phyloP scores from a whole-genome alignment of 2,113 vertebrate species.

The Anthoscopus minutus region DNA sequence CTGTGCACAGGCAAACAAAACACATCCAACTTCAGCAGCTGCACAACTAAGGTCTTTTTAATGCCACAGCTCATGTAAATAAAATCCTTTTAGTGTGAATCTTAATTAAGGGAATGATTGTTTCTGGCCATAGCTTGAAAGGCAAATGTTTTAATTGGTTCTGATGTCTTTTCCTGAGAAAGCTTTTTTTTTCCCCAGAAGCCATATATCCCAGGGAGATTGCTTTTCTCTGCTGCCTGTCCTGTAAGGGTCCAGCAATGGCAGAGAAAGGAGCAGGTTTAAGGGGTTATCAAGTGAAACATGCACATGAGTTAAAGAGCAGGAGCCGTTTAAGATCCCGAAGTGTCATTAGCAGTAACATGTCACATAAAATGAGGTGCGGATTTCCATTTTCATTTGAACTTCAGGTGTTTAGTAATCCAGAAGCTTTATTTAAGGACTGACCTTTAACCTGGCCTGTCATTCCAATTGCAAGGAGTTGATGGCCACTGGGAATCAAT shows the following conservation, averaged over 20 bases:
- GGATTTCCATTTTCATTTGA: slow-evolving; percentile 83
- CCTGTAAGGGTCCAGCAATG: background rate
- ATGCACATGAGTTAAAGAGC: background rate
- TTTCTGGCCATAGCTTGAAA: slow-evolving; percentile 21
- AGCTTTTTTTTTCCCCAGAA: background rate
- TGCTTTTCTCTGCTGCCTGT: background rate
- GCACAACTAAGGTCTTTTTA: background rate
- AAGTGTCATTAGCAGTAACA: slow-evolving; percentile 59
- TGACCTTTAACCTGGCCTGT: slow-evolving; percentile 82
- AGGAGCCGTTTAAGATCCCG: slow-evolving; percentile 1
- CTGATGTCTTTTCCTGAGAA: background rate
- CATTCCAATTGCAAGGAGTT: slow-evolving; percentile 75
- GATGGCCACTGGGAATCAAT: slow-evolving; percentile 82
- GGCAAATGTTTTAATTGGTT: slow-evolving; percentile 50
- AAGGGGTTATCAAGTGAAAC: background rate
- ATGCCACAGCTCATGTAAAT: slow-evolving; percentile 32
- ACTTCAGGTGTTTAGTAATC: slow-evolving; percentile 76
- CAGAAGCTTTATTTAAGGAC: slow-evolving; percentile 84
- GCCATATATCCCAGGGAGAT: background rate
- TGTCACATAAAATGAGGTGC: slow-evolving; percentile 64
- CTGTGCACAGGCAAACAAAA: background rate
- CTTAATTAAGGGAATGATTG: slow-evolving; percentile 46
- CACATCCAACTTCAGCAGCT: fast-evolving
- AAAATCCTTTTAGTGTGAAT: slow-evolving; percentile 28
- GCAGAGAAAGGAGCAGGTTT: background rate